Conservation (phyloP, 2,113 vertebrate species). For the Tonatia bakeri region DNA sequence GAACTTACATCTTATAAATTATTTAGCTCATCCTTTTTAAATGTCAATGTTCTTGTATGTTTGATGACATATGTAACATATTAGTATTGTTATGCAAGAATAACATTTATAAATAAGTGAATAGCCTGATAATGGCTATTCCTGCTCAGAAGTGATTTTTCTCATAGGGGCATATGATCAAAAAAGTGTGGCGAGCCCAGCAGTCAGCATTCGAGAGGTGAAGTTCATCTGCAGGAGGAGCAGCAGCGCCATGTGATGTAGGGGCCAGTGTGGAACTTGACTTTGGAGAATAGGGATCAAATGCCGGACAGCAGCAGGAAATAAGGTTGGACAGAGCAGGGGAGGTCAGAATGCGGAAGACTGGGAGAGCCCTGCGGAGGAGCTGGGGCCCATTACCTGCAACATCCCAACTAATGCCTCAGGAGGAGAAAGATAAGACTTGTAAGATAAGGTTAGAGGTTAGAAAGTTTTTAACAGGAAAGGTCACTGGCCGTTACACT, state of each 20-base stretch:
- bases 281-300: neutral
- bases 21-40: constrained; percentile 26
- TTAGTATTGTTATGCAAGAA: neutral
- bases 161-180: neutral
- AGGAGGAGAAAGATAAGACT: neutral
- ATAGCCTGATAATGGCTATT: neutral
- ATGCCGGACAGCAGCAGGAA: neutral
- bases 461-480: neutral
- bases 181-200: neutral
- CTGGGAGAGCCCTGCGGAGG: too few relatives aligned
- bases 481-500: neutral
- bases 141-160: neutral
- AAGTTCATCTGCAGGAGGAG: neutral
- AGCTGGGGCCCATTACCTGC: neutral
- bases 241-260: neutral
- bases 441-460: neutral
- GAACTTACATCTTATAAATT: neutral
- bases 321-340: neutral
- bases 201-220: neutral
- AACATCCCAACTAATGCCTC: neutral
- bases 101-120: neutral
- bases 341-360: neutral
- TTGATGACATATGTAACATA: neutral
- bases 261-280: neutral
- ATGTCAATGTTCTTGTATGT: neutral